Evolutionary conservation across 2,888 invertebrate species (phyloP), one percentile per base, ranked within the genome.

Genomic region (Slavum lentiscoides): DNA sequence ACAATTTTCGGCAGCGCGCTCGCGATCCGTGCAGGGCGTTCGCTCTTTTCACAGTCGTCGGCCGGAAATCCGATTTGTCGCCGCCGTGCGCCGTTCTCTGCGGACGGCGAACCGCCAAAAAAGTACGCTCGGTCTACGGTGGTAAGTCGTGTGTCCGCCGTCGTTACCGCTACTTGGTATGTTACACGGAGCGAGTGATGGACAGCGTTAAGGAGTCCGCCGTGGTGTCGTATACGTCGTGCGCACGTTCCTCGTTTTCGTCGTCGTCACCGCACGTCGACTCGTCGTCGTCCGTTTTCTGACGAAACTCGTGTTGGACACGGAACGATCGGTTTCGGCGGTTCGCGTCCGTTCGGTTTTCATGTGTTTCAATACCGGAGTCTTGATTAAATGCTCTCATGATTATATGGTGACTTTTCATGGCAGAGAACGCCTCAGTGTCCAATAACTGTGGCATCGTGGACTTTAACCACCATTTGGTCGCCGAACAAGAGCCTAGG

Each of bases 381-480:
- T 66, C 55, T 64, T 66, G 23, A 55, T 72, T 80, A 64, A 72
- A 80, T 64, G 39, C 64, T 2, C 69, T 62, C 49, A 70, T 70
- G 62, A 30, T 21, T 53, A 62, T 61, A 70, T 58, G 80, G 53
- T 72, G 64, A 8, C 70, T 80, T 80, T 80, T 72, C 80, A 80
- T 80, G 80, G 80, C 80, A 70, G 80, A 80, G 43, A 72, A 80
- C 72, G 43, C 23, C 55, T 58, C 72, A 15, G 23, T 55, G 15
- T 66, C 64, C 23, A 72, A 58, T 72, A 66, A 64, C 23, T 58
- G 72, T 58, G 62, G 80, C 37, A 72, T 72, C 55, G 72, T 72
- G 55, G 80, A 80, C 19, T 80, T 61, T n/a, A 72, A 80, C 80
- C 80, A 80, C 72, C 80, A 80, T 80, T 64, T 72, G 70, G 72